These are phyloP conservation scores for Malurus melanocephalus DNA, from an alignment of 2,113 vertebrate species.

Conservation along the genomic window DNA sequence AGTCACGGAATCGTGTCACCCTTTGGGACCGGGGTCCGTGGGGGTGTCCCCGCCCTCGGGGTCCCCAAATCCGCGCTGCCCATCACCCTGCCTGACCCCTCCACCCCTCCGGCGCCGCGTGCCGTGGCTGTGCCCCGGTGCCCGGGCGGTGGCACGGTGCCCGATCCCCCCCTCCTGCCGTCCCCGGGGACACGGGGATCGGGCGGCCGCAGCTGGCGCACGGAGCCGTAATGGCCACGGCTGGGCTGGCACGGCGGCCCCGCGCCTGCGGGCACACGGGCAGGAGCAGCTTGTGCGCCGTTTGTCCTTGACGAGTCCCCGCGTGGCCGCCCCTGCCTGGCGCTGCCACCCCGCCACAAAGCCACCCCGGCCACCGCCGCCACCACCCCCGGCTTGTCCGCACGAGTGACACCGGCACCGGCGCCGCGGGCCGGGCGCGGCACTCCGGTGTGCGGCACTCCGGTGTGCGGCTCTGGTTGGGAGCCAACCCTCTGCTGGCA, in stretches of 20 bases:
- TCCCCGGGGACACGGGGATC: neutral
- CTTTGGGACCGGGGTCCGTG: fast-evolving
- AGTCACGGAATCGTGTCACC: fast-evolving
- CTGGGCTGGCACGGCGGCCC: conserved; percentile 43
- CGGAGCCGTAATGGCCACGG: conserved; percentile 52
- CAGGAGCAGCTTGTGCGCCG: conserved; percentile 36
- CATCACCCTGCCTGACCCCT: neutral
- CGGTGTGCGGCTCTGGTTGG: fast-evolving
- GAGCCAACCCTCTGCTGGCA: fast-evolving
- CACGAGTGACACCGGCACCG: fast-evolving
- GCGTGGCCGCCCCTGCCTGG: neutral
- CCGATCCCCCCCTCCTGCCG: neutral
- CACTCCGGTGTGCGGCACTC: fast-evolving
- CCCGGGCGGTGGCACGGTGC: conserved; percentile 11
- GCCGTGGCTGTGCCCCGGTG: neutral
- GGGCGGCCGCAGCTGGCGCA: conserved; percentile 37
- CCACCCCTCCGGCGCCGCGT: fast-evolving
- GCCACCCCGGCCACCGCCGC: neutral
- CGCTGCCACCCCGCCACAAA: neutral
- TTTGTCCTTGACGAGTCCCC: conserved; percentile 49
- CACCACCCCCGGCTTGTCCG: neutral
- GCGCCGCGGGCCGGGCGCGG: fast-evolving
- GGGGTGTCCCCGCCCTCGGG: fast-evolving
- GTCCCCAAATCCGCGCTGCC: fast-evolving
- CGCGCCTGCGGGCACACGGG: conserved; percentile 21